Evolutionary conservation across 23 tunicate genomes (phyloP), one percentile per base, ranked within the genome.

Genomic region (Botrylloides violaceus): DNA sequence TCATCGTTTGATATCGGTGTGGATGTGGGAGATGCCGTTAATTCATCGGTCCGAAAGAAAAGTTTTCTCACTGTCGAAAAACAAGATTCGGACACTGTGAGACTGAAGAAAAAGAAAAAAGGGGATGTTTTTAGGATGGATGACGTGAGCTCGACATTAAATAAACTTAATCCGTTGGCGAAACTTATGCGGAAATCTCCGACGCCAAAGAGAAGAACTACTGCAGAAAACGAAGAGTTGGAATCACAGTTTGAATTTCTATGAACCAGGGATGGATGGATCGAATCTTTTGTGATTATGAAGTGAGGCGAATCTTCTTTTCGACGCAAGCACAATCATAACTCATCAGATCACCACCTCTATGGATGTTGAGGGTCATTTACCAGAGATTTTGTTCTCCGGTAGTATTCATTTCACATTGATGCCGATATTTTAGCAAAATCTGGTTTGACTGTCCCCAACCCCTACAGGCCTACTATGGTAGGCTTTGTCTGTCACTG

Each of bases 141-240:
- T 3, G 70, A 31, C 20, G 33, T 31, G 70, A 63, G 70, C 9
- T 31, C 70, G 4, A 63, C 26, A 31, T 63, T 63, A 4, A 63
- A 29, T 29, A 63, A 63, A 9, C 36, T 63, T 9, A 63, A 27
- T 31, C 70, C 70, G 4, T 43, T 32, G 36, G 32, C 74, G 0
- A 68, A 68, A 22, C 37, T 68, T 26, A 68, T 68, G 74, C 36
- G 74, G 23, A 39, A 68, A 38, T 35, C 56, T 19, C 58, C 74
- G 26, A 43, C 58, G 21, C 19, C 58, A 1, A 43, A 3, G 9
- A 39, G 58, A 37, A 38, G 29, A 23, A 68, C 36, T 35, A 39
- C 26, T 22, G 26, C 24, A 0, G 58, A 68, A 2, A 2, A 68
- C 12, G 74, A 68, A 22, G 36, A 55, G 0, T 22, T 68, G 0